These are phyloP conservation scores for Damaliscus lunatus DNA, from an alignment of 2,113 vertebrate species.

Conservation along the genomic window DNA sequence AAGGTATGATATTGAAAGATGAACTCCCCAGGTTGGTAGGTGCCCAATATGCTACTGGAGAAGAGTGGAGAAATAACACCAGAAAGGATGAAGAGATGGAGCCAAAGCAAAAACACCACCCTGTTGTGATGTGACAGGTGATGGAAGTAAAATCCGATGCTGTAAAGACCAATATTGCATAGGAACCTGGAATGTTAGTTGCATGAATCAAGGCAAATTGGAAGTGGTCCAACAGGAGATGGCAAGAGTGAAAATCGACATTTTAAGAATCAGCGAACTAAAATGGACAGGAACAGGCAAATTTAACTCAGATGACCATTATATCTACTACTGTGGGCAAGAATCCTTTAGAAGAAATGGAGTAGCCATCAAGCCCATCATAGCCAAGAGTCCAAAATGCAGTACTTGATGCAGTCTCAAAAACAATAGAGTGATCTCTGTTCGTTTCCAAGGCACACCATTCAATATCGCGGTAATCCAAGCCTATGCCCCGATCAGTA, in stretches of 20 bases:
- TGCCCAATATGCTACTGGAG: neutral
- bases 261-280: neutral
- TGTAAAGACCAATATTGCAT: neutral
- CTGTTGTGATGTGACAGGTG: neutral
- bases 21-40: neutral
- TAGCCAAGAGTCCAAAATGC: neutral
- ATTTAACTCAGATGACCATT: neutral
- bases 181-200: neutral
- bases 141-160: neutral
- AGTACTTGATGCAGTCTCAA: neutral
- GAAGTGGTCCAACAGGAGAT: neutral
- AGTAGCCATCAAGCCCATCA: neutral
- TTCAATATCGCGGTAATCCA: neutral
- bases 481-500: neutral
- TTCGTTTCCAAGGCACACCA: neutral
- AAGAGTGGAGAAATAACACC: neutral
- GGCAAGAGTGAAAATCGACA: neutral
- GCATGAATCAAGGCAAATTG: neutral
- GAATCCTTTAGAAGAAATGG: neutral
- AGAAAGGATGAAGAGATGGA: neutral
- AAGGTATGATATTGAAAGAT: neutral
- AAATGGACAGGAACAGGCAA: neutral
- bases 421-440: neutral
- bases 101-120: neutral
- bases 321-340: neutral